Base-by-base conservation (phyloP, 1,140 invertebrate species). In the Uloborus diversus region DNA sequence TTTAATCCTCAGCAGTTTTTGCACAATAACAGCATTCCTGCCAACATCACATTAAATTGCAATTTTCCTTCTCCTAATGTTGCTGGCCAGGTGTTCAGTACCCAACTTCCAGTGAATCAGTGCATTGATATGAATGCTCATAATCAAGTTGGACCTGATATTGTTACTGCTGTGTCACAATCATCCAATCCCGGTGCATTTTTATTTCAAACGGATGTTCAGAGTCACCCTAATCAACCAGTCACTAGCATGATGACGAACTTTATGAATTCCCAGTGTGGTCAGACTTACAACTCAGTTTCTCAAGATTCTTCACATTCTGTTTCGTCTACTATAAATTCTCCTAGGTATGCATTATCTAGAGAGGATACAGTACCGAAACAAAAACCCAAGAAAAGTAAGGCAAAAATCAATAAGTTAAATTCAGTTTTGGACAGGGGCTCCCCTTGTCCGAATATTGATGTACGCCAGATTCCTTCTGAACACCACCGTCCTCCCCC, bases 391-490 rank as follows among this genome's bases (percentile, higher is more conserved):
- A 79, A 79, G 49, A 83, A 83, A 35, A 73, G 27, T 33, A 79
- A 71, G 35, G 62, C 65, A 25, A 78, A 80, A 53, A 37, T 30
- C 33, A 64, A 49, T 27, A 79, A 79, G 37, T 71, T 82, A 20
- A 81, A 71, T 64, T 81, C 79, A 62, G 56, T 79, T 47, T 33
- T 84, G 23, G 83, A 87, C 82, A 47, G 86, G 84, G 83, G 85
- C 84, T 83, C 85, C 2, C 85, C 88, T 14, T 90, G 89, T 84
- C 89, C 89, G 14, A 90, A 90, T 84, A 86, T 90, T 33, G 89
- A 90, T 84, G 87, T 90, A 56, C 84, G 84, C 75, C 85, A 85
- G 84, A 88, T 85, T 83, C 85, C 85, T 30, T 65, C 84, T 82
- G 87, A 85, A 70, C 85, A 83, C 56, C 87, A 88, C 81, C 85